Percentiles rank a stretch among this genome's conserved stretches.
phyloP scores from a whole-genome alignment of 2,888 invertebrate species.

The Drosophila quasianomalipes region DNA sequence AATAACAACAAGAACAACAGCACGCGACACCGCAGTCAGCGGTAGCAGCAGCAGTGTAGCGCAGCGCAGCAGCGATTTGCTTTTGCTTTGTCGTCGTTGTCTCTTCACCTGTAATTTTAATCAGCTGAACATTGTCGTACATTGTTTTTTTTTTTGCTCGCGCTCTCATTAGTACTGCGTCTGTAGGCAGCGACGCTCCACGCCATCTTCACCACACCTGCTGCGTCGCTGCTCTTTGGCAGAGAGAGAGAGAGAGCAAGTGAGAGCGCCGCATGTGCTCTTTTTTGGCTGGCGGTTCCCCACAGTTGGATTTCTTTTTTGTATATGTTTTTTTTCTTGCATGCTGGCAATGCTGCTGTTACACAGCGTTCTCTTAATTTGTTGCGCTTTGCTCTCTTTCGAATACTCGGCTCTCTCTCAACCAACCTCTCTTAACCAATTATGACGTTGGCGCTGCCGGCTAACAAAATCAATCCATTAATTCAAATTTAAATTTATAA shows the following conservation, averaged over 20 bases:
- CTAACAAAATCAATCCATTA: constrained; percentile 27
- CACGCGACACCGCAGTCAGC: constrained; percentile 44
- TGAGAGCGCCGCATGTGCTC: constrained; percentile 28
- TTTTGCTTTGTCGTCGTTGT: constrained; percentile 32
- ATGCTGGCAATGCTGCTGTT: constrained; percentile 61
- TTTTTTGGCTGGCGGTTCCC: constrained; percentile 37
- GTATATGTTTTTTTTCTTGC: constrained; percentile 13
- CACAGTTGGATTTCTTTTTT: constrained; percentile 19
- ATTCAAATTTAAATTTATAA: background rate
- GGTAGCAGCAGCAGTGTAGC: constrained; percentile 17
- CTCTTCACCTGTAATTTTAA: constrained; percentile 74
- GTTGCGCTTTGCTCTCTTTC: constrained; percentile 8
- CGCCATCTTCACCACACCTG: constrained; percentile 74
- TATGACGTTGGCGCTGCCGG: constrained; percentile 36
- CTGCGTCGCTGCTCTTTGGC: constrained; percentile 53
- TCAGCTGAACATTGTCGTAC: constrained; percentile 63
- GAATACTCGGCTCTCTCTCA: background rate
- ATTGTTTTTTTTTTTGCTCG: constrained; percentile 22
- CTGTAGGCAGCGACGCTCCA: constrained; percentile 32
- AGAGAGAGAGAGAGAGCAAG: constrained; percentile 6
- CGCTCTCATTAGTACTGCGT: constrained; percentile 17
- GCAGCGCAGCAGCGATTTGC: constrained; percentile 14
- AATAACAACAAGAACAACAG: constrained; percentile 23
- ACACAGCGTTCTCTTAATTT: constrained; percentile 21
- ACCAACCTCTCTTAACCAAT: background rate